Base-by-base conservation (phyloP, 2,113 vertebrate species). In the Chionodraco myersi region DNA sequence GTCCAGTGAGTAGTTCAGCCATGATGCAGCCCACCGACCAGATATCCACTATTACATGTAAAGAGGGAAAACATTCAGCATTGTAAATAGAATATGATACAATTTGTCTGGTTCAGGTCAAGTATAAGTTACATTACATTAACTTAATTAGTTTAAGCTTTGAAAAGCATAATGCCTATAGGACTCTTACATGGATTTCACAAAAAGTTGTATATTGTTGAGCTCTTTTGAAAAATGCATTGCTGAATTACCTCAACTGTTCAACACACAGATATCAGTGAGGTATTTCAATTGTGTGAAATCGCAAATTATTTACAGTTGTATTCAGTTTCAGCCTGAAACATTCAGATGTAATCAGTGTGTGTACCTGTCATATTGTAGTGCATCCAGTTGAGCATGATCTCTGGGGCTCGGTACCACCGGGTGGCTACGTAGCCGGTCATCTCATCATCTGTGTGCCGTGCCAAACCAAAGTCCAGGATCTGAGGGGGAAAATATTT, bases 311-410 rank as follows among this genome's bases (percentile, higher is more conserved):
- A 68, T 41, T 62, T 72, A 13, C 49, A 14, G 2, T 23, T 65
- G 6, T 4, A 48, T 53, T 75, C 11, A 56, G 9, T 12, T 13
- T 10, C 2, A 1, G 36, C 2, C 10, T 23, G 45, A 64, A 76
- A 10, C 15, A 14, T 30, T 6, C 4, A 9, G 52, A 18, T 6
- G 6, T 4, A 49, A 41, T 18, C 11, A 47, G 1, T 21, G 16
- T 30, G n/a, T 26, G 23, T 79, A 99, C 98, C 98, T 90, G 98
- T 99, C 95, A 98, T 97, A 94, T 99, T 99, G 95, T 99, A 99
- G 93, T 99, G 98, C 98, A 99, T 99, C 98, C 98, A 99, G 90
- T 99, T 99, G 21, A 99, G 95, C 98, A 99, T 99, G 92, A 99
- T 99, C 92, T 99, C 98, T 0, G 98, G 98, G 48, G 98, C 98